phyloP scores from a whole-genome alignment of 2,797 vertebrate genomes.

The Sebastes goodei region DNA sequence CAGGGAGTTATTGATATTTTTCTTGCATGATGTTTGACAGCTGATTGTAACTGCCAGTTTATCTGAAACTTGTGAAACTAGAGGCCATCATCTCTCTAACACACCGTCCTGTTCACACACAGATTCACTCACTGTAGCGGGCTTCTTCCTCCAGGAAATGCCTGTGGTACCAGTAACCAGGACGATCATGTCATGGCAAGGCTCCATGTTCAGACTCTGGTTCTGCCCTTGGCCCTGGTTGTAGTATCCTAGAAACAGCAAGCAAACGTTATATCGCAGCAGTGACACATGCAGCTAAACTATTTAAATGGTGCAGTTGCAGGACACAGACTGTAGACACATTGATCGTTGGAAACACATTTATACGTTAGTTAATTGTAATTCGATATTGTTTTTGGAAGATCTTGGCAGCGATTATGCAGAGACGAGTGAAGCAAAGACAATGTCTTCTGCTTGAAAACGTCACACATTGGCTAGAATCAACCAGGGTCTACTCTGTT shows the following conservation, averaged over 20 bases:
- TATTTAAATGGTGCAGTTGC: too few relatives aligned
- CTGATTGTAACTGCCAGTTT: not conserved
- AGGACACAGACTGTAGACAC: not conserved
- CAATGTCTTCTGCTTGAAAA: not conserved
- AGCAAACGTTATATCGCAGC: not conserved
- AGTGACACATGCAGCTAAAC: not conserved
- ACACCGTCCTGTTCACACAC: not conserved
- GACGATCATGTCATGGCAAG: conserved; percentile 78
- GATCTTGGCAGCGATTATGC: not conserved
- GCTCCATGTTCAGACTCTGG: conserved; percentile 65
- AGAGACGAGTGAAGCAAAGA: not conserved
- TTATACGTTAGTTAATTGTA: not conserved
- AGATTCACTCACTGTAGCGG: conserved; percentile 79
- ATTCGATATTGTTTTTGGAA: not conserved
- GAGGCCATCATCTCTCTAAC: not conserved
- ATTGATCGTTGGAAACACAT: not conserved
- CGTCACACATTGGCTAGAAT: not conserved
- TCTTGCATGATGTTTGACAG: not conserved
- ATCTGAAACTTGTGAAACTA: not conserved
- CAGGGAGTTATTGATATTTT: not conserved
- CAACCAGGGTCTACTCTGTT: not conserved
- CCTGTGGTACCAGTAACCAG: conserved; percentile 90
- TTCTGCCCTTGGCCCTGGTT: conserved; percentile 66
- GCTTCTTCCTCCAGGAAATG: conserved; percentile 91
- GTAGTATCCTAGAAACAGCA: conserved; percentile 47